These are phyloP conservation scores for Eurypyga helias DNA, from an alignment of 2,113 vertebrate species.

Conservation along the genomic window DNA sequence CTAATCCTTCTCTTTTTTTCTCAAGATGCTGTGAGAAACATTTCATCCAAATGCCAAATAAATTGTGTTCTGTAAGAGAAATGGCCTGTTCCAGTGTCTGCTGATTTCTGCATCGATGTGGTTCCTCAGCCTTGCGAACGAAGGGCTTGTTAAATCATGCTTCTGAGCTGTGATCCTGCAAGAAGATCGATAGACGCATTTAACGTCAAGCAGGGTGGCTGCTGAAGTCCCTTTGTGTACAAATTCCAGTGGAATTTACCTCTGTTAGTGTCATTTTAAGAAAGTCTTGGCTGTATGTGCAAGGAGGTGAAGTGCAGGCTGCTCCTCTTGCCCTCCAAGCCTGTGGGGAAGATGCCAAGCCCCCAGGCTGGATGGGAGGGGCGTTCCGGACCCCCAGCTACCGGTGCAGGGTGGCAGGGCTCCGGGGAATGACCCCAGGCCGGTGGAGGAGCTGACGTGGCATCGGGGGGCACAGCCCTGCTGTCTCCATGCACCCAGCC, in stretches of 20 bases:
- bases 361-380: background rate
- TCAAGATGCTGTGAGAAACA: conserved; percentile 88
- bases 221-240: background rate
- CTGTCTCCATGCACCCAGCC: accelerated
- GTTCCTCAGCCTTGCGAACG: accelerated
- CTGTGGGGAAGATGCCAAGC: background rate
- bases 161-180: background rate
- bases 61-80: conserved; percentile 84
- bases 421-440: background rate
- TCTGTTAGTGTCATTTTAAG: background rate
- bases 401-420: accelerated
- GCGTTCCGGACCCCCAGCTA: background rate
- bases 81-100: background rate
- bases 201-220: background rate
- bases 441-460: accelerated
- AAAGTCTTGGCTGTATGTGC: background rate
- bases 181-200: background rate
- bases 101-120: background rate
- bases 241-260: background rate
- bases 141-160: background rate
- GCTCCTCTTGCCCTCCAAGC: background rate
- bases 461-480: accelerated
- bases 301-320: background rate
- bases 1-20: conserved; percentile 74
- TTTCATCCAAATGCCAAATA: conserved; percentile 98